Percentiles rank a stretch among this genome's conserved stretches.
Evolutionary conservation across 2,113 vertebrate genomes (phyloP).

Genomic region (Nothocercus nigrocapillus): DNA sequence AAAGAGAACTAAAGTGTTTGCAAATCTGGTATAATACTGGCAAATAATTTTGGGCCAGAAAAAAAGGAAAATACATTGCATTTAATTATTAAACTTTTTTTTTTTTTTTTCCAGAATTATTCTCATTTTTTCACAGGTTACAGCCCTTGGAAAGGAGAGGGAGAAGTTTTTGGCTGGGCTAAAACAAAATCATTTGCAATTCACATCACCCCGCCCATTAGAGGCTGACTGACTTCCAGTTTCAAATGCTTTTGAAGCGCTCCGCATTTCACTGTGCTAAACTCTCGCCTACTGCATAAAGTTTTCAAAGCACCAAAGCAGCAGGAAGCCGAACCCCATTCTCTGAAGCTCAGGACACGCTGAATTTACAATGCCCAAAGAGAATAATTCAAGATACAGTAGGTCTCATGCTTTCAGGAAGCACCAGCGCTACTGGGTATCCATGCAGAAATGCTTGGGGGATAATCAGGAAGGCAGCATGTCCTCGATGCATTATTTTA

Average conservation of each 20-base stretch:
- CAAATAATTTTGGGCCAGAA: background rate
- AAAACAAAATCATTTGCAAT: conserved; percentile 30
- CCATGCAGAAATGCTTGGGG: background rate
- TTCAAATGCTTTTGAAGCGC: background rate
- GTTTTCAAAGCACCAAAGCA: background rate
- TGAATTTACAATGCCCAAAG: background rate
- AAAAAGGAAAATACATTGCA: background rate
- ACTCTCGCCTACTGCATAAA: background rate
- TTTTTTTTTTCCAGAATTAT: background rate
- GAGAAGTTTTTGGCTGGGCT: conserved; percentile 39
- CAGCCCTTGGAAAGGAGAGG: conserved; percentile 31
- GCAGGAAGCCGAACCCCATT: background rate
- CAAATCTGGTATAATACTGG: background rate
- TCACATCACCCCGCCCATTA: conserved; percentile 5
- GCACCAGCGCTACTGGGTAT: background rate
- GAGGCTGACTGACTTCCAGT: background rate
- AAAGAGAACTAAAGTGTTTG: background rate
- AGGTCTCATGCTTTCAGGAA: background rate
- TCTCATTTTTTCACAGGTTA: background rate
- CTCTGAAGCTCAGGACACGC: background rate
- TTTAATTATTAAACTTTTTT: background rate
- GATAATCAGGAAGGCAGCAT: fast-evolving
- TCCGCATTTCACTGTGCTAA: background rate
- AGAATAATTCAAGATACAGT: background rate
- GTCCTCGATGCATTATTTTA: background rate